Base-by-base conservation (phyloP, 2,113 vertebrate genomes). In the Lepus timidus region DNA sequence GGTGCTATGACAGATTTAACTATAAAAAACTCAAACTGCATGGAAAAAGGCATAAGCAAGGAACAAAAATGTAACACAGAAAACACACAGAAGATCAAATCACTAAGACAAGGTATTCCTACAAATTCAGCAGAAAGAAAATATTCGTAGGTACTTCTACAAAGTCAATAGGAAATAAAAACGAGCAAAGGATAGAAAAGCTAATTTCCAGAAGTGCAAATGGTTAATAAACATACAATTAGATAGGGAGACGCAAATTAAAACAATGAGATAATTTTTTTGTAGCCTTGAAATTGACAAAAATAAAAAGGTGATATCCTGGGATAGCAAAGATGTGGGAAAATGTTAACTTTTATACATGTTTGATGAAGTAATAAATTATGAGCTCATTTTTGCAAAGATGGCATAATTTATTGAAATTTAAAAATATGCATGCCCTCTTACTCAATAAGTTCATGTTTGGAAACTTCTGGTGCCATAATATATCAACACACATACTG, bases 391-490 rank as follows among this genome's bases (percentile, higher is more conserved):
- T 81, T 64, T 84, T 78, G 29, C 14, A 91, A 91, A 87, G 78
- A 73, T 16, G 33, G 58, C 52, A 31, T 83, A 51, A 81, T 61
- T 52, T 70, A 61, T 62, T 78, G 39, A 71, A 90, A 80, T 87
- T 36, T 27, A 93, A 96, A 94, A 83, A 68, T 22, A 64, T 3
- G 36, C 9, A 55, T 3, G 9, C 4, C 51, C 17, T 79, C 36
- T 85, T 73, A 58, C 22, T 87, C 23, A 71, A 71, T 44, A 85
- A 82, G 73, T 83, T 96, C 23, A 84, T 39, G 82, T 78, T 31
- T 86, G 52, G 52, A 88, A 90, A 74, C 44, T 82, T 80, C 65
- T 64, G n/a, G 6, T 44, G 33, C 16, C 4, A 76, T 23, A 68
- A 44, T 64, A 44, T 64, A 78, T 16, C 52, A 74, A 71, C 0